A percentile compares a stretch with the other conserved stretches of the same genome.
Conservation (phyloP, 2,888 invertebrate genomes). For the Rhimphoctona megacephalus region DNA sequence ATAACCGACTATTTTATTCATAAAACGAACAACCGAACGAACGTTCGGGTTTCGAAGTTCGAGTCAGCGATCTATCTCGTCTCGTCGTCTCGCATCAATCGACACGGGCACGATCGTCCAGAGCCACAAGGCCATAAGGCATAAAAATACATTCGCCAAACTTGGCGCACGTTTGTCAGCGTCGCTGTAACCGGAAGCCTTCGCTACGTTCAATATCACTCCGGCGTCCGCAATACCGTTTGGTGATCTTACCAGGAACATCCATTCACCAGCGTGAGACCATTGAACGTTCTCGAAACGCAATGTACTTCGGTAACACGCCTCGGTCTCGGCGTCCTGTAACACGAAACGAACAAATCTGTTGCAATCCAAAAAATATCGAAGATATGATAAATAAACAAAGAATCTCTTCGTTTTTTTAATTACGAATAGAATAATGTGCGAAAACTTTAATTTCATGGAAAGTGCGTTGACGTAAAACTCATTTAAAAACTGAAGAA, state of each 20-base stretch:
- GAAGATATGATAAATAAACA: background rate
- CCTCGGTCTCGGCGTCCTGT: conserved; percentile 86
- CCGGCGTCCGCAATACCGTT: conserved; percentile 88
- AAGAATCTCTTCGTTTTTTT: no score
- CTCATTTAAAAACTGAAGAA: no score
- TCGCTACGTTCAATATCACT: conserved; percentile 88
- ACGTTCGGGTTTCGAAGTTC: background rate
- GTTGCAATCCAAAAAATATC: background rate
- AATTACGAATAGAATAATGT: no score
- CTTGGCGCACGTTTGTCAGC: conserved; percentile 75
- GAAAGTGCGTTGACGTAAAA: no score
- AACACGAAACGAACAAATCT: conserved; percentile 73
- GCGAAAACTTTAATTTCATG: no score
- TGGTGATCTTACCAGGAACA: conserved; percentile 88
- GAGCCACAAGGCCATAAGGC: conserved; percentile 71
- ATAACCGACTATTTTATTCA: conserved; percentile 9
- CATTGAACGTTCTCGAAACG: conserved; percentile 87
- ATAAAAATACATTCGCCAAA: conserved; percentile 75
- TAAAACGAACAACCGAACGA: conserved; percentile 11
- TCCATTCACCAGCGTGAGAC: conserved; percentile 88
- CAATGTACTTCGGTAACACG: conserved; percentile 87
- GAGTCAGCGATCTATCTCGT: conserved; percentile 31
- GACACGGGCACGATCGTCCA: conserved; percentile 55
- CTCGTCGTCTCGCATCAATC: conserved; percentile 29
- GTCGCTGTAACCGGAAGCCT: conserved; percentile 78